Evolutionary conservation across 1,140 invertebrate genomes (phyloP), one percentile per base, ranked within the genome.

Genomic region (Orius insidiosus): DNA sequence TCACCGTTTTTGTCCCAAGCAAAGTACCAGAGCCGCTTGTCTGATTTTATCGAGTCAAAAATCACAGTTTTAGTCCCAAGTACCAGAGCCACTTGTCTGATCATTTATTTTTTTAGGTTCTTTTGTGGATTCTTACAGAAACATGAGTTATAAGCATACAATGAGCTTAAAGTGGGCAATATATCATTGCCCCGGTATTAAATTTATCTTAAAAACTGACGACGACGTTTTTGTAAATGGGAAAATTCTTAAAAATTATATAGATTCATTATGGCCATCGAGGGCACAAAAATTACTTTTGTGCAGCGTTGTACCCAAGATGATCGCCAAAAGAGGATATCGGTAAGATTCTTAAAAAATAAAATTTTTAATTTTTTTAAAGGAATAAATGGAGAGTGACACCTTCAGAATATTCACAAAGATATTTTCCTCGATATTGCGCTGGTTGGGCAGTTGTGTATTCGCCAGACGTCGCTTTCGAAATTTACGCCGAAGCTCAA

Each of bases 71-170:
- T n/a, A n/a, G n/a, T n/a, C n/a, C n/a, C n/a, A n/a, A n/a, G n/a
- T n/a, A n/a, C n/a, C n/a, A n/a, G n/a, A n/a, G n/a, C n/a, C n/a
- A n/a, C n/a, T n/a, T n/a, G n/a, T n/a, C n/a, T n/a, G n/a, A n/a
- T n/a, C n/a, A n/a, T n/a, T 24, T 4, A 24, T 24, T 24, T 24
- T 24, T 24, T 24, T 24, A 24, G 83, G 81, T 5, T 58, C 60
- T 46, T 87, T 86, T 59, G 46, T 68, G 7, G 85, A 89, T 63
- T 68, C 68, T 30, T 90, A 89, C 57, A 69, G 75, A 50, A 90
- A 89, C 63, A 71, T 90, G 62, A 86, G 84, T 2, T 85, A 85
- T 56, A 90, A 90, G 62, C 82, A 85, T 61, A 73, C 81, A 5
- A 81, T 83, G 72, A 75, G 71, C 1, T 68, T 88, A n/a, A 83